Percentiles rank a stretch among this genome's conserved stretches.
These are phyloP conservation scores for Siniperca knerii DNA, from an alignment of 2,113 vertebrate genomes.

Conservation along the genomic window DNA sequence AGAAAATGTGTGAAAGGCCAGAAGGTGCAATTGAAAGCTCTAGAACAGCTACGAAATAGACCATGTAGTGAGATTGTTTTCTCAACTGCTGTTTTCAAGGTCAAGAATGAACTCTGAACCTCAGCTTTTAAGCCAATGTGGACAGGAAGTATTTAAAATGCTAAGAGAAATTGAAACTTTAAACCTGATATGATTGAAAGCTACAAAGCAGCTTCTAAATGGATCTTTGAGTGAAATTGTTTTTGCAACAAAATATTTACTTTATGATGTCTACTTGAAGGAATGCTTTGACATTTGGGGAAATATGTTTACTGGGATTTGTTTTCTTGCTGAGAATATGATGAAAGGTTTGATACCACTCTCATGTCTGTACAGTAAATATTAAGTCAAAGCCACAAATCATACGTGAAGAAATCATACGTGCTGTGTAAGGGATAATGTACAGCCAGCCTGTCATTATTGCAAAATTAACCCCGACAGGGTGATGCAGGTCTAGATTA, in stretches of 20 bases:
- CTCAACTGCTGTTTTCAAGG: constrained; percentile 19
- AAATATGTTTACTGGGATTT: not conserved
- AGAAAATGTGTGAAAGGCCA: not conserved
- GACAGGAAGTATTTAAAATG: not conserved
- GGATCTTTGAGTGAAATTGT: not conserved
- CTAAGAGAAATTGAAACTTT: not conserved
- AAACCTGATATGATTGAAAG: not conserved
- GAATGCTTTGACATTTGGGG: not conserved
- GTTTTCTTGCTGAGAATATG: not conserved
- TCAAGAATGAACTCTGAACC: not conserved
- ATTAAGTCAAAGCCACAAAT: not conserved
- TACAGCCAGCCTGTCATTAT: too few species aligned
- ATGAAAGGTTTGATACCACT: not conserved
- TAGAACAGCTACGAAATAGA: not conserved
- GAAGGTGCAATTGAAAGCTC: constrained; percentile 14
- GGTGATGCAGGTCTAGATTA: too few species aligned
- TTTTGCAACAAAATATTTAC: not conserved
- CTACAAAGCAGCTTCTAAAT: not conserved
- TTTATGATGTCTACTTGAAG: not conserved
- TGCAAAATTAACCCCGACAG: too few species aligned
- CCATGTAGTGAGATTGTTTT: constrained; percentile 7
- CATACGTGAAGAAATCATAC: too few species aligned
- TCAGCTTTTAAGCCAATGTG: not conserved
- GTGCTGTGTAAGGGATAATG: too few species aligned
- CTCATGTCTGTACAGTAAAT: not conserved